phyloP scores from a whole-genome alignment of 2,797 vertebrate species.

The Megalops cyprinoides region DNA sequence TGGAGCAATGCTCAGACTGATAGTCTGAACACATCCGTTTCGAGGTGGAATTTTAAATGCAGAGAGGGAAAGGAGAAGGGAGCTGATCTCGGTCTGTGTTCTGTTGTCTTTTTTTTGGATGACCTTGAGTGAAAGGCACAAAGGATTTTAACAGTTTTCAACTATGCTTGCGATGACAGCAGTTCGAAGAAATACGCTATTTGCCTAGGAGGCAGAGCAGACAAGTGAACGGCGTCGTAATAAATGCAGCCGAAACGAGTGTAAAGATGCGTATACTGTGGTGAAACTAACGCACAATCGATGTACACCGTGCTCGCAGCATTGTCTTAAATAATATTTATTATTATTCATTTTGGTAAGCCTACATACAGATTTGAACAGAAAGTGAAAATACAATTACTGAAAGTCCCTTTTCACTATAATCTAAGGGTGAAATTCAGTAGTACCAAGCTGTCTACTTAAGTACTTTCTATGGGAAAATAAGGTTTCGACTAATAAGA shows the following conservation, averaged over 20 bases:
- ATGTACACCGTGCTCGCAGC: not conserved
- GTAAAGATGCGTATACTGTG: not conserved
- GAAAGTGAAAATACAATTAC: too few relatives aligned
- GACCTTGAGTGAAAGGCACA: constrained; percentile 62
- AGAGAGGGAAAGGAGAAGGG: not conserved
- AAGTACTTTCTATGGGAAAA: not conserved
- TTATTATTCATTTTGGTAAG: too few relatives aligned
- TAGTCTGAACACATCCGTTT: not conserved
- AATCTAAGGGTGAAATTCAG: too few relatives aligned
- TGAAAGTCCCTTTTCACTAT: too few relatives aligned
- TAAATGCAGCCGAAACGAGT: not conserved
- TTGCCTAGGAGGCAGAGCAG: not conserved
- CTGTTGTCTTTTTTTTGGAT: constrained; percentile 33
- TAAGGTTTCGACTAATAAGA: not conserved
- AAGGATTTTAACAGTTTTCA: constrained; percentile 33
- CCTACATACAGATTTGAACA: too few relatives aligned
- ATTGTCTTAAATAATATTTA: not conserved
- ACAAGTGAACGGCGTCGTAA: not conserved
- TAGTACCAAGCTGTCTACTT: not conserved
- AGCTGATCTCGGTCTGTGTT: not conserved
- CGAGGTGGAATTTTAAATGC: not conserved
- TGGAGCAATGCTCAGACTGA: not conserved
- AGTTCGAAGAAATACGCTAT: constrained; percentile 18
- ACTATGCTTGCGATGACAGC: constrained; percentile 36
- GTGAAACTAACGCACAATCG: constrained; percentile 7